Conservation (phyloP, 2,113 vertebrate species). For the Lichenostomus cassidix region DNA sequence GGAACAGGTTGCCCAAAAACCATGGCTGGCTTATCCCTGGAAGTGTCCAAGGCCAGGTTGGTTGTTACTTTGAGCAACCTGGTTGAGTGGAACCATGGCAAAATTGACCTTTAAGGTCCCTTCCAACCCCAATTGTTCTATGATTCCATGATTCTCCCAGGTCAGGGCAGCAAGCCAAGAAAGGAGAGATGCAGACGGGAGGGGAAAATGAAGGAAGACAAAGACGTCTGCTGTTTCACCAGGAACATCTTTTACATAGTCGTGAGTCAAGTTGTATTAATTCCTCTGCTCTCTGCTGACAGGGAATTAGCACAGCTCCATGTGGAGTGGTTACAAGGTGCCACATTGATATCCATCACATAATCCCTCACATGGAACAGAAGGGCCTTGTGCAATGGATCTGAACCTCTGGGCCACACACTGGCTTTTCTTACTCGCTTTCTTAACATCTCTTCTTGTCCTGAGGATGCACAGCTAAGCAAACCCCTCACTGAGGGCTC, state of each 20-base stretch:
- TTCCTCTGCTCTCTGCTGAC: not conserved
- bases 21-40: not conserved
- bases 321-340: not conserved
- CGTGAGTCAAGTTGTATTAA: not conserved
- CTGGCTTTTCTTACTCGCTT: not conserved
- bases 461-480: not conserved
- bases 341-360: not conserved
- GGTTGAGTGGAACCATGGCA: not conserved
- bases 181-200: not conserved
- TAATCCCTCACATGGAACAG: not conserved
- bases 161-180: not conserved
- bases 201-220: not conserved
- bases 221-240: not conserved
- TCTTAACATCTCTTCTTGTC: not conserved
- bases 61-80: not conserved
- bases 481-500: not conserved
- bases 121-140: not conserved
- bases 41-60: not conserved
- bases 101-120: not conserved
- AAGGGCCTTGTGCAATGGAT: not conserved
- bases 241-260: not conserved
- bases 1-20: not conserved
- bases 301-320: slow-evolving; percentile 22
- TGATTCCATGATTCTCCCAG: not conserved
- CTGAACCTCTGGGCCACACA: not conserved